Evolutionary conservation across 2,888 invertebrate species (phyloP).

Genomic region (Xestia sexstrigata): DNA sequence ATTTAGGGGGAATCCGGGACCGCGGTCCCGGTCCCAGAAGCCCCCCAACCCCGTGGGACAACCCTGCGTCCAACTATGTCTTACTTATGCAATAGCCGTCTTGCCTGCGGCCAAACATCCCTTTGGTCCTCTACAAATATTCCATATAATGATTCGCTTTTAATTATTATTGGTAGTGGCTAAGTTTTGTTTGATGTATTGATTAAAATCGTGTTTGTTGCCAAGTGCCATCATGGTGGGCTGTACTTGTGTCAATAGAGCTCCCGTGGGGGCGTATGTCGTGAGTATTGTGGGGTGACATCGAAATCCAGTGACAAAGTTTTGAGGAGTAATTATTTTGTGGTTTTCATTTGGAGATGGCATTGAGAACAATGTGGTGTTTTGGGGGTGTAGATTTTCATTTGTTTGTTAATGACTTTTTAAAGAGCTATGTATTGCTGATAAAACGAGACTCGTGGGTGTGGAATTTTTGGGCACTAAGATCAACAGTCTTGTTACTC

Average conservation of each 20-base stretch:
- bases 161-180: constrained; percentile 90
- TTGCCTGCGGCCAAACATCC: constrained; percentile 82
- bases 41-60: too few species aligned
- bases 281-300: constrained; percentile 56
- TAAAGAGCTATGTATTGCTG: not conserved
- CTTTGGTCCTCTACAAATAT: constrained; percentile 89
- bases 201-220: constrained; percentile 89
- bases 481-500: too few species aligned
- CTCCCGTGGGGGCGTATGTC: constrained; percentile 71
- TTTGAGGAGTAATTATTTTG: constrained; percentile 61
- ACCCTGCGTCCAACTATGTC: constrained; percentile 72
- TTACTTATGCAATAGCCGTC: constrained; percentile 75
- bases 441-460: not conserved
- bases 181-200: constrained; percentile 90
- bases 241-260: constrained; percentile 78
- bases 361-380: constrained; percentile 39
- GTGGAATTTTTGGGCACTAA: not conserved
- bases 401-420: constrained; percentile 24
- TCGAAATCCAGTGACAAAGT: constrained; percentile 59
- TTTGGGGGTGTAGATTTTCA: constrained; percentile 15
- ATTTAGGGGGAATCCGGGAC: too few species aligned
- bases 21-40: too few species aligned
- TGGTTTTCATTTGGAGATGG: constrained; percentile 54
- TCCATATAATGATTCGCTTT: constrained; percentile 89
- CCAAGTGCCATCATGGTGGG: constrained; percentile 83